phyloP scores from a whole-genome alignment of 2,888 invertebrate genomes.

The Sphaerophoria rueppellii region DNA sequence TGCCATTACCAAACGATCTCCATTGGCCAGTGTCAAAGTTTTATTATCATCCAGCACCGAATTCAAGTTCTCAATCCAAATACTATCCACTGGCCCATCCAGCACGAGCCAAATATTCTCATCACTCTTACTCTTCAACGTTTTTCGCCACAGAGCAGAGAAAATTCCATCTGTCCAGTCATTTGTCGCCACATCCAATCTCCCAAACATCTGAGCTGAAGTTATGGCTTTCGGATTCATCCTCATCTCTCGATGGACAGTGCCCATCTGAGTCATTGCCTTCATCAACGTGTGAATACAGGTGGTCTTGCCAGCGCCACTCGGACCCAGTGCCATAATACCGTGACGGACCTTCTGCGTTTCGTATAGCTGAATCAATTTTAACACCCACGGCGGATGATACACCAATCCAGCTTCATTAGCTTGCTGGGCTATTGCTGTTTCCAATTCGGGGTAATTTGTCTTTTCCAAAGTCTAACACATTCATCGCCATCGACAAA shows the following conservation, averaged over 20 bases:
- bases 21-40: conserved; percentile 96
- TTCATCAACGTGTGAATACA: conserved; percentile 95
- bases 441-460: conserved; percentile 93
- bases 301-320: conserved; percentile 96
- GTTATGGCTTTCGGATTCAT: conserved; percentile 99
- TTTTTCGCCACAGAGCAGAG: conserved; percentile 97
- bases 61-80: conserved; percentile 99
- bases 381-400: conserved; percentile 97
- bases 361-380: conserved; percentile 97
- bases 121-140: conserved; percentile 92
- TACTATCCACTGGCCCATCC: conserved; percentile 98
- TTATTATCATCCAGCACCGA: conserved; percentile 98
- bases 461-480: conserved; percentile 92
- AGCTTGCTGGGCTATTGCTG: conserved; percentile 92
- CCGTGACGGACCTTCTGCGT: conserved; percentile 97
- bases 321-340: conserved; percentile 97
- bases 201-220: conserved; percentile 98
- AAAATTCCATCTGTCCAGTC: conserved; percentile 99
- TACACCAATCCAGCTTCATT: conserved; percentile 91
- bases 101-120: conserved; percentile 97
- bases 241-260: conserved; percentile 94
- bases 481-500: neutral
- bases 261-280: conserved; percentile 92
- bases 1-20: conserved; percentile 97
- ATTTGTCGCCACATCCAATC: conserved; percentile 97